These are phyloP conservation scores for Leuciscus idus DNA, from an alignment of 2,113 vertebrate genomes.

Conservation along the genomic window DNA sequence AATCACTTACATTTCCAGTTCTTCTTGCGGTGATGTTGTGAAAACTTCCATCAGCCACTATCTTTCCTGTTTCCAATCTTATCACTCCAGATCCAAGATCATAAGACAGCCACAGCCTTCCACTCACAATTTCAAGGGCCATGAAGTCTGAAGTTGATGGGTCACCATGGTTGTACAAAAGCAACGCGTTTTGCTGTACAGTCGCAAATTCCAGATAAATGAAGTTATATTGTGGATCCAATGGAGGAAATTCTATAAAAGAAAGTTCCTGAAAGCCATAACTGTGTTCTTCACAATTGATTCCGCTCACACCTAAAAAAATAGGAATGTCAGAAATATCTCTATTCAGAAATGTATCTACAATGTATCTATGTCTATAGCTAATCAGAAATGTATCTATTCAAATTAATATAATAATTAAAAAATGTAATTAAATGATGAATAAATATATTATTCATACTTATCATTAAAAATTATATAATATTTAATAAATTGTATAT, in stretches of 20 bases:
- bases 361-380: too few relatives aligned
- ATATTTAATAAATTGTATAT: too few relatives aligned
- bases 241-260: constrained; percentile 75
- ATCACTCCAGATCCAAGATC: constrained; percentile 76
- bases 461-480: background rate
- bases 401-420: too few relatives aligned
- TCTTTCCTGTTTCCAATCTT: constrained; percentile 69
- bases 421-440: background rate
- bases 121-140: constrained; percentile 73
- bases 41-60: constrained; percentile 76
- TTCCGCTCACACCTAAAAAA: constrained; percentile 68
- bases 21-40: constrained; percentile 74
- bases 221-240: constrained; percentile 76
- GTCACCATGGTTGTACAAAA: constrained; percentile 73
- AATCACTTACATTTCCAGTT: constrained; percentile 73
- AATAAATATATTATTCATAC: background rate
- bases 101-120: constrained; percentile 69
- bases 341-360: too few relatives aligned
- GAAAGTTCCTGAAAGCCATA: constrained; percentile 79
- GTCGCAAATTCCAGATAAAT: constrained; percentile 79
- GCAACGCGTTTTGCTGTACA: constrained; percentile 69
- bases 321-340: background rate
- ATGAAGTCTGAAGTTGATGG: constrained; percentile 71
- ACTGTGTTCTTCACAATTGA: constrained; percentile 72
- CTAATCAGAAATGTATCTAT: too few relatives aligned